Base-by-base conservation (phyloP, 2,113 vertebrate species). In the Alosa alosa region DNA sequence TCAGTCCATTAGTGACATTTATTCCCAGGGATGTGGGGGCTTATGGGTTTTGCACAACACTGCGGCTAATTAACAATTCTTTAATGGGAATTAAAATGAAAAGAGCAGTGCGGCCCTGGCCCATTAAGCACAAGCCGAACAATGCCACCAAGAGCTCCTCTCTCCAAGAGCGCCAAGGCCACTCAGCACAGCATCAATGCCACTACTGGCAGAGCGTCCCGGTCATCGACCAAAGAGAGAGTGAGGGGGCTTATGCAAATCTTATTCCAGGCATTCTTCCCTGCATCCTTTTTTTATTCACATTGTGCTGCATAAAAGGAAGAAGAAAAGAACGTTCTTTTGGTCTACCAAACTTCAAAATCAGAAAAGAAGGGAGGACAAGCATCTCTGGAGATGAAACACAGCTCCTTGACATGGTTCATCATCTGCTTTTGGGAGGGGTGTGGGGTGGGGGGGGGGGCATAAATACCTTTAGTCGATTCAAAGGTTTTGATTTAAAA, bases 231-330 rank as follows among this genome's bases (percentile, higher is more conserved):
- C 72, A 78, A 6, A 68, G 36, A 78, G 83, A 84, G 84, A 86
- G 84, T 81, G 81, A 64, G 60, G 72, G 85, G 87, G 86, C 87
- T 92, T 92, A 90, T 90, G 91, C 88, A 89, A 92, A 92, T 92
- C 72, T 68, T 83, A 47, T 55, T 50, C 84, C 83, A 46, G 45
- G 82, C 86, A 60, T 88, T 89, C 84, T 88, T 86, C 82, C 84
- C 55, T 83, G 45, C 85, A 60, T 55, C 41, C 82, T 83, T 84
- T 85, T 82, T 82, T 47, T 72, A 85, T 82, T 75, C n/a, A 20
- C 4, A 78, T 78, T 78, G 72, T 78, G 31, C 15, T 36, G 11
- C 25, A 13, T 1, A 41, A 78, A 41, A 17, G 25, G 22, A 78
- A 1, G 31, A 31, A 75, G 72, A 39, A 2, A 72, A 83, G 84